These are phyloP conservation scores for Lineus longissimus DNA, from an alignment of 1,140 invertebrate species.

Conservation along the genomic window DNA sequence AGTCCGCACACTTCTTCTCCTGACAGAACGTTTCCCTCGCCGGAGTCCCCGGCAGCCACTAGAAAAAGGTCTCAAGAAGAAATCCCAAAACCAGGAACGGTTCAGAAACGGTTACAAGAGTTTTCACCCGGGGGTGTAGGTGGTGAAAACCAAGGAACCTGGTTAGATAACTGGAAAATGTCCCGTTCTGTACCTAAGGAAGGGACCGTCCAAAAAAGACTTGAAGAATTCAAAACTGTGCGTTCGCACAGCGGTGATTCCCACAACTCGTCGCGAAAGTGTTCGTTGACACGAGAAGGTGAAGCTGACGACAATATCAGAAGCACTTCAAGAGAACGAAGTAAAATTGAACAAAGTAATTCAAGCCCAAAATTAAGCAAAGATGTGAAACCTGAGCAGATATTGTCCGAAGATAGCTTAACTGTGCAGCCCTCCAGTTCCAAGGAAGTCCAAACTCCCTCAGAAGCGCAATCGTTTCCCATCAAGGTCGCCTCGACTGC, in stretches of 20 bases:
- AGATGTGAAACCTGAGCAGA: neutral
- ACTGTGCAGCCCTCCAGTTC: neutral
- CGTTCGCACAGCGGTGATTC: too few relatives aligned
- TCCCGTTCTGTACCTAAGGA: neutral
- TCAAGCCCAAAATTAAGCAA: neutral
- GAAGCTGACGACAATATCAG: neutral
- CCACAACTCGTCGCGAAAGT: neutral
- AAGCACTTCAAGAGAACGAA: neutral
- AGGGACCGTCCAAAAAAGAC: neutral
- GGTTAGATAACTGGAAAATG: neutral
- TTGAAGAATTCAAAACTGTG: neutral
- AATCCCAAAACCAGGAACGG: neutral
- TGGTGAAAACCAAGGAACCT: neutral
- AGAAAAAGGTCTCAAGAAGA: neutral
- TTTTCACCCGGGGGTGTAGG: neutral
- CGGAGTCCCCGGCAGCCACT: neutral
- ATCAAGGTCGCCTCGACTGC: neutral
- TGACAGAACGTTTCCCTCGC: too few relatives aligned
- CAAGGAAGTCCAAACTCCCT: neutral
- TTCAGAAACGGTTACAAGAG: conserved; percentile 3
- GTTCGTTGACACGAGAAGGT: neutral
- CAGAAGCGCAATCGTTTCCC: neutral
- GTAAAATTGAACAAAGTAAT: neutral
- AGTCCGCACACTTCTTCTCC: neutral
- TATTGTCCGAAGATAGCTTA: too few relatives aligned